Base-by-base conservation (phyloP, 1,140 invertebrate genomes). In the Coptotermes formosanus region DNA sequence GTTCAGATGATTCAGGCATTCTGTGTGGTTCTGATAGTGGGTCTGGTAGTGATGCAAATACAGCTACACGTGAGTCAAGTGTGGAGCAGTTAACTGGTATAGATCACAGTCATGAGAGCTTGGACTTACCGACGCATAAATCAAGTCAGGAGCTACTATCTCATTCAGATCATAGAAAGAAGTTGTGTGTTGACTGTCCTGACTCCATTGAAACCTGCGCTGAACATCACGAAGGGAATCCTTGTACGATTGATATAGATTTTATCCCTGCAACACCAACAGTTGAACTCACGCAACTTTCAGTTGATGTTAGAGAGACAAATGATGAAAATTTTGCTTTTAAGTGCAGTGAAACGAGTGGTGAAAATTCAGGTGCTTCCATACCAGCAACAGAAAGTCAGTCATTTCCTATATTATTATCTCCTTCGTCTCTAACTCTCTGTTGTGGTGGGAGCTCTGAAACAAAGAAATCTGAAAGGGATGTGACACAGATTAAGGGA, bases 1-100 rank as follows among this genome's bases (percentile, higher is more conserved):
- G 96, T 25, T 97, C 96, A 0, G 96, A 97, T 90, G 97, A 98
- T 90, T 97, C 96, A 25, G 94, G 94, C 64, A 97, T 96, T 88
- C 93, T 96, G 88, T 96, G 95, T 90, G 94, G 93, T 88, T 95
- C 93, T 23, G 94, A 94, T 86, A 94, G 91, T 87, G 92, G 92
- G 38, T 91, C 91, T 25, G 92, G 91, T 52, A 84, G 83, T 81
- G 88, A 88, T 75, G 85, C 85, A 44, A 85, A 91, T 86, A 90
- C 89, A 21, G 89, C 21, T 89, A 91, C 88, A 87, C 89, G 25
- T 90, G 91, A 91, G 82, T 92, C 91, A 30, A 92, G 91, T 87
- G 90, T 91, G 38, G 92, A 92, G 86, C 91, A 92, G 87, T 88
- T 91, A 38, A 87, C 83, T 23, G 83, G 83, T 52, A 88, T 75